Evolutionary conservation across 2,888 invertebrate species (phyloP), one percentile per base, ranked within the genome.

Genomic region (Ormia ochracea): DNA sequence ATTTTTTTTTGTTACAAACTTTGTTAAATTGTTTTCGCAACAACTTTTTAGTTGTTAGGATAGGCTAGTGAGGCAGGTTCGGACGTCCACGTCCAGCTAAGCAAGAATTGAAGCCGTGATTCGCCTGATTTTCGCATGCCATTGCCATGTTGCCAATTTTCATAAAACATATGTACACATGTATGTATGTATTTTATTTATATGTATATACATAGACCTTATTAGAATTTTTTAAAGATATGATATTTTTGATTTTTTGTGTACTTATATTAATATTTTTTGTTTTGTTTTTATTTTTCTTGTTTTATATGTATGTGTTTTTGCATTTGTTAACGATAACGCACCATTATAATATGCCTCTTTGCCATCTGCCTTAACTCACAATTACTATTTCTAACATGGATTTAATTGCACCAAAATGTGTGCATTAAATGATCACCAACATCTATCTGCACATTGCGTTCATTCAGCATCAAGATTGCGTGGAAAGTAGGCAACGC

Each of bases 401-500:
- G 70, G 45, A 70, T 43, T 45, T 45, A 68, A 21, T 54, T 36
- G n/a, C 50, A 52, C 28, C 38, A 54, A 21, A 5, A 31, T 61
- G 48, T 23, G 7, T 17, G 23, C 41, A n/a, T 45, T 19, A 19
- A 50, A 66, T 52, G 38, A 52, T 31, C 31, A 66, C 28, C 23
- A 50, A 23, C 41, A 66, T 41, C 19, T 10, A 65, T 50, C 23
- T 5, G 33, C 21, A 7, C 17, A 28, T 36, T 63, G 63, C 63
- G 48, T 36, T 31, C 31, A 17, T 70, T 61, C n/a, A 76, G 89
- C 88, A 88, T 82, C 88, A 89, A 87, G 90, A 89, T 83, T 73
- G 80, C 56, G 50, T 66, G 36, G 89, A 89, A 83, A 85, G 88
- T 61, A 87, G 90, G 38, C 89, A 89, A 80, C 88, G 90, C 65